Evolutionary conservation across 23 tunicate genomes (phyloP).

Genomic region (Trididemnum clinides): DNA sequence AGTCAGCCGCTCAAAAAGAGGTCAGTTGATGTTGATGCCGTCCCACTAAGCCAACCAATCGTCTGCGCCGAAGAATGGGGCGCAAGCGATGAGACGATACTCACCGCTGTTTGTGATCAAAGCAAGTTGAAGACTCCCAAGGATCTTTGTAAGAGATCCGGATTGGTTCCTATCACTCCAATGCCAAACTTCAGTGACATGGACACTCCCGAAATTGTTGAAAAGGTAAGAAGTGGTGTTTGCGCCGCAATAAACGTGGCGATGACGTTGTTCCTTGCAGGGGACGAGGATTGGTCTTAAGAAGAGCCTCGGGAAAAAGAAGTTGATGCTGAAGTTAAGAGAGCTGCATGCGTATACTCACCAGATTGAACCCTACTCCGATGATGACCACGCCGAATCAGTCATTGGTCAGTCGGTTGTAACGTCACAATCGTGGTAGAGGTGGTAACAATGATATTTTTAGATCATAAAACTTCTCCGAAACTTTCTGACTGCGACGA

Average conservation of each 20-base stretch:
- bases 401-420: not conserved
- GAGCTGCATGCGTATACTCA: conserved; percentile 52
- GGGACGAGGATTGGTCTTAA: conserved; percentile 48
- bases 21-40: not conserved
- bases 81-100: not conserved
- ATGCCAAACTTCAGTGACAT: conserved; percentile 57
- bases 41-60: not conserved
- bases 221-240: conserved; percentile 1
- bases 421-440: too few species aligned
- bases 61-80: not conserved
- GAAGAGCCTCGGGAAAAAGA: conserved; percentile 43
- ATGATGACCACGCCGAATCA: not conserved
- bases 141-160: not conserved
- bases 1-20: not conserved
- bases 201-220: conserved; percentile 47
- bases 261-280: too few species aligned
- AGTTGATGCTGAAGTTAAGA: conserved; percentile 33
- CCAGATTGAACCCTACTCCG: conserved; percentile 25
- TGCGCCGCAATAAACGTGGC: too few species aligned
- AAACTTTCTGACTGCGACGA: too few species aligned
- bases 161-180: conserved; percentile 48
- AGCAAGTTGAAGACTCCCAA: not conserved
- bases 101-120: not conserved
- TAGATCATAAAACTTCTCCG: too few species aligned
- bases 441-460: too few species aligned